Base-by-base conservation (phyloP, 1,140 invertebrate species). In the Drosophila kikkawai region DNA sequence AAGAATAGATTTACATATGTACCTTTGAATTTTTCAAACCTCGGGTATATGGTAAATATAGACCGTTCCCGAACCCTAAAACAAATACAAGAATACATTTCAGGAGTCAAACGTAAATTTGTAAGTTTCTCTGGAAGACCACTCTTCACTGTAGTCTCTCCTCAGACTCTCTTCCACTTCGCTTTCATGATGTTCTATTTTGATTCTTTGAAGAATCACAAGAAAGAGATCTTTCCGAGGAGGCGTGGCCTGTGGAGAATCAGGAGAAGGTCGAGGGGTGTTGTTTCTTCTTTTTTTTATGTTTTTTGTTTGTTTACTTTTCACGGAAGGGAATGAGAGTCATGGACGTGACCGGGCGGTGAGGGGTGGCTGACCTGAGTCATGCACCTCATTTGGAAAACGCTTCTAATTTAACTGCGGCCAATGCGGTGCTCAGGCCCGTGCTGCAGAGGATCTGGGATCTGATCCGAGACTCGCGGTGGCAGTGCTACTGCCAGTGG, bases 371-470 rank as follows among this genome's bases (percentile, higher is more conserved):
- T 51, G 44, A 56, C 47, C 73, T 59, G 50, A 60, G 45, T 61
- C 84, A 79, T 79, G 70, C 37, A 58, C 51, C 80, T 61, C 58
- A 78, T 79, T 90, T 75, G 78, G 66, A 61, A 71, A 80, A 59
- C 60, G 74, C 59, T 80, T 87, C 70, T 79, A 84, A 88, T 88
- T 88, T 81, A 81, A 84, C 80, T 81, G 84, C 65, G 56, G 48
- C 65, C 80, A 84, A 84, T 88, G 63, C 32, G 55, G 34, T 19
- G 68, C 56, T 47, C 45, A 32, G 32, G 45, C 12, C 44, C 51
- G 9, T 37, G 53, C 19, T 56, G 53, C 32, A 36, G 13, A 50
- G 71, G 50, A 39, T 56, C 36, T 15, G 4, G 71, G 50, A 39
- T 56, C 36, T 15, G 4, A 39, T 15, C 51, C 36, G 19, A 39